A percentile compares a stretch with the other conserved stretches of the same genome.
phyloP scores from a whole-genome alignment of 2,888 invertebrate species.

The Drosophila koepferae region DNA sequence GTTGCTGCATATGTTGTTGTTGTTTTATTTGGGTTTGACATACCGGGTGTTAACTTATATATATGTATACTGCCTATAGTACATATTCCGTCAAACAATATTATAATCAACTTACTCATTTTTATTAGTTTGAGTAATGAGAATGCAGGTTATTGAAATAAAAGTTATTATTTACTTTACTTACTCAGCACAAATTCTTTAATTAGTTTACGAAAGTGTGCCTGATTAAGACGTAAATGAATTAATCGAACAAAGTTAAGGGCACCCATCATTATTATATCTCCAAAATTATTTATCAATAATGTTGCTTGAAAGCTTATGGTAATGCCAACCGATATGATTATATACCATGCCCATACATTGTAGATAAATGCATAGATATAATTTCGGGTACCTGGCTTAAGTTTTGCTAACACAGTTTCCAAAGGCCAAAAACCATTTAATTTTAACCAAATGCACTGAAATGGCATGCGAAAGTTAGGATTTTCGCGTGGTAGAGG shows the following conservation, averaged over 20 bases:
- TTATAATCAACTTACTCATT: not conserved
- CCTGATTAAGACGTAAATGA: conserved; percentile 81
- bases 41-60: too few species aligned
- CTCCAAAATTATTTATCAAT: conserved; percentile 76
- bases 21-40: too few species aligned
- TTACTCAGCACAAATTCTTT: conserved; percentile 81
- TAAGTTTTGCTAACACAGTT: not conserved
- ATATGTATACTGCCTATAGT: too few species aligned
- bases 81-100: not conserved
- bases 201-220: conserved; percentile 74
- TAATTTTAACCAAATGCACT: conserved; percentile 83
- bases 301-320: conserved; percentile 82
- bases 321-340: conserved; percentile 81
- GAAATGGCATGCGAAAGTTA: conserved; percentile 80
- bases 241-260: conserved; percentile 83
- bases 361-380: conserved; percentile 54
- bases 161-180: conserved; percentile 4
- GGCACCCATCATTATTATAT: conserved; percentile 84
- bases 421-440: conserved; percentile 84
- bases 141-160: not conserved
- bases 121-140: not conserved
- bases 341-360: conserved; percentile 82
- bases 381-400: not conserved
- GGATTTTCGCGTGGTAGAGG: conserved; percentile 62
- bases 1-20: too few species aligned